Conservation (phyloP, 2,797 vertebrate genomes). For the Silurus aristotelis region DNA sequence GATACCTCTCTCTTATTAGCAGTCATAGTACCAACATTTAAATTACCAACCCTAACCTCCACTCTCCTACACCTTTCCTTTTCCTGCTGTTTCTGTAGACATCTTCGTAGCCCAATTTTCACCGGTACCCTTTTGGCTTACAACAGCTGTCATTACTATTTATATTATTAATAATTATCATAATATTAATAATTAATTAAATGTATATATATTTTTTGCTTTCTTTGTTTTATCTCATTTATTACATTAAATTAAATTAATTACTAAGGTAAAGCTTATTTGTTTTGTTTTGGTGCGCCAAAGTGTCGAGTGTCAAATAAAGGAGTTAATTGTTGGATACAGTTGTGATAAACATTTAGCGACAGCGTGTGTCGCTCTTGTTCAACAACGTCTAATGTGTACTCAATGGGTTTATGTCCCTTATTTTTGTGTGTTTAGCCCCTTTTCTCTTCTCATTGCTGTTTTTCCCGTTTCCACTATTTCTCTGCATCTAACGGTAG, state of each 20-base stretch:
- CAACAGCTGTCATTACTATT: too few species aligned
- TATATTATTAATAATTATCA: too few species aligned
- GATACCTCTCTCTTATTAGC: too few species aligned
- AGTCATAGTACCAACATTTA: too few species aligned
- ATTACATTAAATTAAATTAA: not conserved
- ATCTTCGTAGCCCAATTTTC: too few species aligned
- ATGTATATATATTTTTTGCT: not conserved
- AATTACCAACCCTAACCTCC: too few species aligned
- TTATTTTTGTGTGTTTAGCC: conserved; percentile 17
- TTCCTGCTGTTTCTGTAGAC: too few species aligned
- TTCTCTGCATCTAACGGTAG: not conserved
- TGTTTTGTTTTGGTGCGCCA: not conserved
- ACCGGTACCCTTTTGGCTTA: too few species aligned
- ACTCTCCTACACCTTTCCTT: too few species aligned
- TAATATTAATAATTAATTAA: too few species aligned
- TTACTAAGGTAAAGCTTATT: not conserved
- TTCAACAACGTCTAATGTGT: conserved; percentile 25
- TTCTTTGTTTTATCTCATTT: not conserved
- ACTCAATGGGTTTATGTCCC: conserved; percentile 16
- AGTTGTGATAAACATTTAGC: conserved; percentile 1
- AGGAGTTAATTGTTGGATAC: not conserved
- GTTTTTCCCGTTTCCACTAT: not conserved
- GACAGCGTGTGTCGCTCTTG: conserved; percentile 54
- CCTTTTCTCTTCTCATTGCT: not conserved
- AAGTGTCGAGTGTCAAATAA: not conserved